Evolutionary conservation across 2,888 invertebrate species (phyloP), one percentile per base, ranked within the genome.

Genomic region (Caradrina clavipalpis): DNA sequence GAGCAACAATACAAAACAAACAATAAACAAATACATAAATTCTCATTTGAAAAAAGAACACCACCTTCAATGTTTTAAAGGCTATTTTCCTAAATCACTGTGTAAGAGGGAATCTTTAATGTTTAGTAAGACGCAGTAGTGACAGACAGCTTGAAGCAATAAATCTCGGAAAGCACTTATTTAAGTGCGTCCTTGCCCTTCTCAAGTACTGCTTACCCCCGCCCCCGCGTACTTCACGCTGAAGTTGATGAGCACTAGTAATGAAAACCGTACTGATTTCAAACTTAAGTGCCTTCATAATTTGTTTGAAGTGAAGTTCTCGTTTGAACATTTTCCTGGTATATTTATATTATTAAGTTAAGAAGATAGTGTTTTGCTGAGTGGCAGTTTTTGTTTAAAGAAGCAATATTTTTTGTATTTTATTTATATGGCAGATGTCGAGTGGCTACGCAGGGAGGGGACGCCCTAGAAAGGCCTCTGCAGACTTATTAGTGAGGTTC

Each of bases 121-220:
- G 55, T 72, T 76, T 49, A 50, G 15, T 58, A 56, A 70, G 68
- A 50, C 56, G 35, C 53, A 59, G 58, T 51, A 56, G 73, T 69
- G 56, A 67, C 65, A 49, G 74, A 75, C 75, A 69, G 39, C 62
- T 63, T 60, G 62, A 39, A 49, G 72, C 55, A 55, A 77, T 84
- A 82, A 84, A 82, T 84, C 69, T 69, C 47, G 19, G 55, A 51
- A 57, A 69, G 61, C 61, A 55, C 67, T 76, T 45, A 68, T 56
- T 79, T 72, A 77, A 77, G 73, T 69, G 73, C 67, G 85, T 56
- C 80, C 77, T 84, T 80, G 72, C 56, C 80, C 77, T 80, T 73
- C 51, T 47, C 21, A 54, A 69, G 59, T 21, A 54, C 50, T 39
- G 10, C 5, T n/a, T n/a, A n/a, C n/a, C n/a, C n/a, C 56, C 70